Conservation (phyloP, 64 coral and sea anemone genomes). For the Porites lutea region DNA sequence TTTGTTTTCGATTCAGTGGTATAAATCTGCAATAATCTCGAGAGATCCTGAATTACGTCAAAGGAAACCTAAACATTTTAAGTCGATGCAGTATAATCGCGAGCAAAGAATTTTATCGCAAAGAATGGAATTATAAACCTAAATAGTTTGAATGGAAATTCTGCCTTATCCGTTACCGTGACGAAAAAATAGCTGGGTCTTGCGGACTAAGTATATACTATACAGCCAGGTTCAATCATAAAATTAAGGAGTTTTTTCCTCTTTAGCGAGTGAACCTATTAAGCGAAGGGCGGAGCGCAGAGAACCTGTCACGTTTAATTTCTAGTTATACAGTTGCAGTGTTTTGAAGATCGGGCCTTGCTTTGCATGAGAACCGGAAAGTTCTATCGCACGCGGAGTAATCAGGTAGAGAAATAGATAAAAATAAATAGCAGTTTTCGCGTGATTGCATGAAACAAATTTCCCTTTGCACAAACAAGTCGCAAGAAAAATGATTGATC, state of each 20-base stretch:
- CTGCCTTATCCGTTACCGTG: not conserved
- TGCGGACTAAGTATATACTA: not conserved
- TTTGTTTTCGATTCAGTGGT: not conserved
- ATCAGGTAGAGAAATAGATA: not conserved
- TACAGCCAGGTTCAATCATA: not conserved
- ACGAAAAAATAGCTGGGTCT: not conserved
- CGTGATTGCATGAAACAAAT: constrained; percentile 21
- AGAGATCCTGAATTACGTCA: not conserved
- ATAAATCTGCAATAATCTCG: not conserved
- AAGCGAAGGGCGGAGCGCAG: constrained; percentile 3
- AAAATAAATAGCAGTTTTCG: not conserved
- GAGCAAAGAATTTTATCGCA: not conserved
- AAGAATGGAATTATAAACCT: not conserved
- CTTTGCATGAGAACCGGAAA: constrained; percentile 36
- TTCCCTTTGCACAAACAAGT: constrained; percentile 11
- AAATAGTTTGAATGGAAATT: not conserved
- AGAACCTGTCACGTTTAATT: constrained; percentile 43
- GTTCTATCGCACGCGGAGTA: constrained; percentile 35
- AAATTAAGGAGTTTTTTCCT: not conserved
- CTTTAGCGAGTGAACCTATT: constrained; percentile 18
- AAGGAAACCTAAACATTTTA: not conserved
- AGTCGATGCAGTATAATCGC: constrained; percentile 13
- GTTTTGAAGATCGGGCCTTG: constrained; percentile 24
- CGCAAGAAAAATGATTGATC: constrained; percentile 3
- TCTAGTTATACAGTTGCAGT: constrained; percentile 26